These are phyloP conservation scores for Callionymus lyra DNA, from an alignment of 2,113 vertebrate genomes.

Conservation along the genomic window DNA sequence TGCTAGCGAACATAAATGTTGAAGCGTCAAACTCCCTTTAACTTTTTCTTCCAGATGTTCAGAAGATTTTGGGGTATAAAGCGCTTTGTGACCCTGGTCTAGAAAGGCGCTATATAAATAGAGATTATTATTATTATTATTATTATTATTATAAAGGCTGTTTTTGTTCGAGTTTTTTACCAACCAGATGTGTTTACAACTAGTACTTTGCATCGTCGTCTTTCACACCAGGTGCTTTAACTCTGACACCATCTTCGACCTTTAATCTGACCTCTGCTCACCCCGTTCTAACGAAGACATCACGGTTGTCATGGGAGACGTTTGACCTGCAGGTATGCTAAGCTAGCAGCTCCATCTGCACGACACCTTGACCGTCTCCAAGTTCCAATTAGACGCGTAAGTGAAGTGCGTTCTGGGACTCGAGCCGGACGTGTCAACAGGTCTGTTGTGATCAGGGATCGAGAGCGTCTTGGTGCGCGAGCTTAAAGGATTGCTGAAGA, in stretches of 20 bases:
- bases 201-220: too few species aligned
- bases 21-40: too few species aligned
- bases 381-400: constrained; percentile 34
- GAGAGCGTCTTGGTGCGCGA: constrained; percentile 33
- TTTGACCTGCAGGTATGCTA: too few species aligned
- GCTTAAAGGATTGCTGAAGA: constrained; percentile 68
- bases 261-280: constrained; percentile 26
- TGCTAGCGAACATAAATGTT: too few species aligned
- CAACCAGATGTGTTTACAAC: too few species aligned
- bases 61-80: too few species aligned
- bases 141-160: too few species aligned
- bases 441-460: constrained; percentile 63
- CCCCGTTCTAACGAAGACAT: constrained; percentile 34
- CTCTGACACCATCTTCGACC: constrained; percentile 25
- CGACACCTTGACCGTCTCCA: constrained; percentile 18
- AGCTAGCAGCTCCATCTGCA: not conserved
- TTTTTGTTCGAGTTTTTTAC: too few species aligned
- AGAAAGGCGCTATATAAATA: too few species aligned
- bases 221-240: not conserved
- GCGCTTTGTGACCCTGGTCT: too few species aligned
- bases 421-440: constrained; percentile 51
- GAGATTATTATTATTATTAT: too few species aligned
- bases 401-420: constrained; percentile 34
- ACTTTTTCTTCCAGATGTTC: too few species aligned
- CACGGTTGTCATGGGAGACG: not conserved